Evolutionary conservation across 2,113 vertebrate genomes (phyloP).

Genomic region (Spilogale gracilis): DNA sequence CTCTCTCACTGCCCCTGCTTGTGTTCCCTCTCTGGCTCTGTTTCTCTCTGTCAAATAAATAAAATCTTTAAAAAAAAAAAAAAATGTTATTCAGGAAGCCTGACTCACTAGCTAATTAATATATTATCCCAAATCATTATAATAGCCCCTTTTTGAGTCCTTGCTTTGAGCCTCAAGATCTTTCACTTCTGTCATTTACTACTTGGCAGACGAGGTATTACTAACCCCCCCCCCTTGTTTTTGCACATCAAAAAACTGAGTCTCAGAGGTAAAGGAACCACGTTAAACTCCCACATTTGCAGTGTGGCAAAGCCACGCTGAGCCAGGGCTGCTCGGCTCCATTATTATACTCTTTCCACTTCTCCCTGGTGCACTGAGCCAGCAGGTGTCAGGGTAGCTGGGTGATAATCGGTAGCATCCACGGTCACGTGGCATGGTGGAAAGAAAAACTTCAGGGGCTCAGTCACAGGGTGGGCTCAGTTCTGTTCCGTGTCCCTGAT

Average conservation of each 20-base stretch:
- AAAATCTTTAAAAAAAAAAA: no score
- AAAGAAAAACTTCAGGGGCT: background rate
- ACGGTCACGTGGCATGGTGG: background rate
- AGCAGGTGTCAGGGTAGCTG: background rate
- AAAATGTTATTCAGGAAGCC: background rate
- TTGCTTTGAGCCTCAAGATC: background rate
- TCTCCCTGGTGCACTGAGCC: background rate
- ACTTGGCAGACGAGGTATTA: background rate
- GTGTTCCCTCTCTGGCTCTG: no score
- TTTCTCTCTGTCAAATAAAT: no score
- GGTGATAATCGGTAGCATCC: background rate
- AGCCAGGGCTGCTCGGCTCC: background rate
- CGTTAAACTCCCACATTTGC: background rate
- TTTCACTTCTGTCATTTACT: background rate
- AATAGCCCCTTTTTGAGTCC: background rate
- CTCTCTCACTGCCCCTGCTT: no score
- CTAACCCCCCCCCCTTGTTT: background rate
- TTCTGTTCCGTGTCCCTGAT: background rate
- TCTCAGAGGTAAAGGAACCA: background rate
- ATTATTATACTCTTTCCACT: background rate
- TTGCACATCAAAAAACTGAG: conserved; percentile 4
- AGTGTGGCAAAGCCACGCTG: no score
- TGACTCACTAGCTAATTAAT: background rate
- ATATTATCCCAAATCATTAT: background rate
- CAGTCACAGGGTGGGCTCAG: background rate